Evolutionary conservation across 1,140 invertebrate species (phyloP), one percentile per base, ranked within the genome.

Genomic region (Stegodyphus dumicola): DNA sequence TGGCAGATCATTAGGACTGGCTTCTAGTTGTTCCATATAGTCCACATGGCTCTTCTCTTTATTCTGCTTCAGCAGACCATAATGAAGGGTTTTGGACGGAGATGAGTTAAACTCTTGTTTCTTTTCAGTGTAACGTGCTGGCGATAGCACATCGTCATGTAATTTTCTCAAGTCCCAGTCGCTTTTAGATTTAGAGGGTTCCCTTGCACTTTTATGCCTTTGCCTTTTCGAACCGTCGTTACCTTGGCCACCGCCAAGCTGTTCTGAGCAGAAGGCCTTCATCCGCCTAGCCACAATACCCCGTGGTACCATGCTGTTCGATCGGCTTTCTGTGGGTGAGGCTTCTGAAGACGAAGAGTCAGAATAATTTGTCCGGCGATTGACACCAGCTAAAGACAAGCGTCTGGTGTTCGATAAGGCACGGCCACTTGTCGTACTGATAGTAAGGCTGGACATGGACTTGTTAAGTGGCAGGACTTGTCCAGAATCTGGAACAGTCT

Each of bases 271-370:
- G 17, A 86, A 86, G 0, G 84, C 84, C 52, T 78, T 86, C 84
- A 86, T 86, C 18, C 84, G 33, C 18, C 77, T 79, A 10, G 77
- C 77, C 5, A 79, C 77, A 7, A 79, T 79, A 51, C 77, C 77
- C 52, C 77, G 75, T 13, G 85, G 77, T 11, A 80, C 77, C 33
- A 86, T 6, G 13, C 49, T 69, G 48, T 80, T 80, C 7, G 77
- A 75, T 52, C 49, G 64, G 15, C 70, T 70, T 9, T 87, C 86
- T 2, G 86, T 87, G 7, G 77, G 85, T 3, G 77, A 83, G 6
- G 77, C 77, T n/a, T 85, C 85, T 1, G 87, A 87, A 6, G 87
- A 86, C 2, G 85, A 86, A 5, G 85, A 86, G 10, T 86, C 85
- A n/a, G 77, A 79, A 65, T 86, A 80, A 48, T 80, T 71, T 15